A percentile compares a stretch with the other conserved stretches of the same genome.
These are phyloP conservation scores for Campoplex capitator DNA, from an alignment of 2,888 invertebrate genomes.

Conservation along the genomic window DNA sequence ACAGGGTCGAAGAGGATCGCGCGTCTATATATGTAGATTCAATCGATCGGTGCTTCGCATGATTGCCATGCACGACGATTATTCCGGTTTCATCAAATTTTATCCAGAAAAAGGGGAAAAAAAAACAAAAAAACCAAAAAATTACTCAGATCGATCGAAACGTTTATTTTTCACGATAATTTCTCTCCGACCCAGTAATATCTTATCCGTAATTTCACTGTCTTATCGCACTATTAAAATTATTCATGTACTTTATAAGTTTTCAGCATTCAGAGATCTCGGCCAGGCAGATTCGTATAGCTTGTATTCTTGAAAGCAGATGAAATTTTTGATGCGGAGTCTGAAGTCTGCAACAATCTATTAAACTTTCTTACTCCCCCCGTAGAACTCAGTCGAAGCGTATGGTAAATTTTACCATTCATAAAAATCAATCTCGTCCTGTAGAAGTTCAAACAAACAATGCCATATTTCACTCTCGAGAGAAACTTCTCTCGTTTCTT, in stretches of 20 bases:
- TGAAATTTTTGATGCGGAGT: not conserved
- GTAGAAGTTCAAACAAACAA: not conserved
- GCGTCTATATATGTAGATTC: not conserved
- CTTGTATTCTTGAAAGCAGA: not conserved
- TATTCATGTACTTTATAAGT: not conserved
- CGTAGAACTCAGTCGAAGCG: not conserved
- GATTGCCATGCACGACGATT: conserved; percentile 10
- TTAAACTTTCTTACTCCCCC: not conserved
- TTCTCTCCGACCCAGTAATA: not conserved
- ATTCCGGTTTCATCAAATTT: not conserved
- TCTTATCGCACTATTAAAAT: not conserved
- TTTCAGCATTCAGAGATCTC: not conserved
- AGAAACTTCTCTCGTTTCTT: not conserved
- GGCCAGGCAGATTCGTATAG: not conserved
- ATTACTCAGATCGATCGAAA: not conserved
- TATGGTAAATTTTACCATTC: not conserved
- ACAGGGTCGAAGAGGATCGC: not conserved
- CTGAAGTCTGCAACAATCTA: not conserved
- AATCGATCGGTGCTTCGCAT: not conserved
- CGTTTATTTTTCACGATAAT: not conserved
- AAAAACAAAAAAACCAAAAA: not conserved
- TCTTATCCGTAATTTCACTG: not conserved
- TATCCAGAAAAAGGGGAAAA: not conserved
- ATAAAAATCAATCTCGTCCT: not conserved
- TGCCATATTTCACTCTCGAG: not conserved